These are phyloP conservation scores for Andrena marginata DNA, from an alignment of 2,888 invertebrate genomes.

Conservation along the genomic window DNA sequence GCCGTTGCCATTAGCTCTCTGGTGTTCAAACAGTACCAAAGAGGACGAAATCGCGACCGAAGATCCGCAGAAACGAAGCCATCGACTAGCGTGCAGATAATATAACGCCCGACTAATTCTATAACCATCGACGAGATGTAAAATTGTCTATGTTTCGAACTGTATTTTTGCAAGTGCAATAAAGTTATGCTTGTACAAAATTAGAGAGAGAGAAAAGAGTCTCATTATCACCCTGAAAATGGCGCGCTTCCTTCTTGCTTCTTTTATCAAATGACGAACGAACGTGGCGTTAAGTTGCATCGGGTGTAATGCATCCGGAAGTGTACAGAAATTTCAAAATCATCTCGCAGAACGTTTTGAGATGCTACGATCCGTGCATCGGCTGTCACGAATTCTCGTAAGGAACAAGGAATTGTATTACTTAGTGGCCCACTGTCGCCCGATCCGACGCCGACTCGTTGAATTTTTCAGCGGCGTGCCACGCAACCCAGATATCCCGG, in stretches of 20 bases:
- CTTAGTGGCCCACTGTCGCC: background rate
- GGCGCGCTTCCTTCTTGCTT: conserved; percentile 5
- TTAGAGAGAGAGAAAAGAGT: too few relatives aligned
- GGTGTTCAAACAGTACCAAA: conserved; percentile 52
- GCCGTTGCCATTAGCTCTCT: conserved; percentile 26
- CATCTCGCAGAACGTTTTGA: conserved; percentile 15
- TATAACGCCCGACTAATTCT: conserved; percentile 45
- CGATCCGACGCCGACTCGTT: background rate
- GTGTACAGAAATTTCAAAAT: conserved; percentile 7
- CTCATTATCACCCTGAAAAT: conserved; percentile 4
- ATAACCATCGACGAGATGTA: conserved; percentile 19
- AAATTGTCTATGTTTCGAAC: conserved; percentile 68
- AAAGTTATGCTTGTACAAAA: conserved; percentile 83
- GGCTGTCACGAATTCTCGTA: conserved; percentile 49
- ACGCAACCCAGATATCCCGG: conserved; percentile 17
- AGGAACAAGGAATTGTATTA: conserved; percentile 7
- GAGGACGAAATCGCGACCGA: conserved; percentile 11
- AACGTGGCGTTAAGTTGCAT: conserved; percentile 6
- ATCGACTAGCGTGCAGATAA: conserved; percentile 8
- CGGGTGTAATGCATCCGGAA: conserved; percentile 24
- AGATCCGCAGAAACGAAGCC: background rate
- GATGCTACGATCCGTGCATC: conserved; percentile 56
- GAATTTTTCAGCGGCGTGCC: conserved; percentile 24
- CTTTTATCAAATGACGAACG: conserved; percentile 53
- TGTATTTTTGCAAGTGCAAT: conserved; percentile 82